Evolutionary conservation across 2,797 vertebrate genomes (phyloP).

Genomic region (Acipenser oxyrinchus): DNA sequence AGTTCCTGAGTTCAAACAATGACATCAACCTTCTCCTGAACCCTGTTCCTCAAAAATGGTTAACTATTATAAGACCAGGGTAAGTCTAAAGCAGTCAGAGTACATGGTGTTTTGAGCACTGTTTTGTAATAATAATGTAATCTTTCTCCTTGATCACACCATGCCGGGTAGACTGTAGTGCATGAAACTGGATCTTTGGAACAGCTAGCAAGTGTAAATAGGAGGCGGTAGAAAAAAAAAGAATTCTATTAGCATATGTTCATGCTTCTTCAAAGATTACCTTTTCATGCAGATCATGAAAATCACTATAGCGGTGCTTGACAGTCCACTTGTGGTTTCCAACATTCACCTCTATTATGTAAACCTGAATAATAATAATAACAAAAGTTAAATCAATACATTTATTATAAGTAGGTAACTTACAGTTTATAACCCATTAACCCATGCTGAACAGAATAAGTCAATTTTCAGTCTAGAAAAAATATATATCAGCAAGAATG

Average conservation of each 20-base stretch:
- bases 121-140: not conserved
- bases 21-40: too few species aligned
- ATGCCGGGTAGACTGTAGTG: not conserved
- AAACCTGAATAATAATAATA: slow-evolving; percentile 66
- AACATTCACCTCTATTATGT: slow-evolving; percentile 82
- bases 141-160: not conserved
- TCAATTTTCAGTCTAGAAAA: not conserved
- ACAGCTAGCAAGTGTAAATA: not conserved
- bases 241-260: not conserved
- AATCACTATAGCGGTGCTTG: slow-evolving; percentile 95
- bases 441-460: not conserved
- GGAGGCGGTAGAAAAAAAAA: not conserved
- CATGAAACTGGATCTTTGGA: not conserved
- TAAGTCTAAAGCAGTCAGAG: too few species aligned
- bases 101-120: too few species aligned
- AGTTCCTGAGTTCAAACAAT: too few species aligned
- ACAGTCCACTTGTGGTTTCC: slow-evolving; percentile 83
- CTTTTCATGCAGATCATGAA: slow-evolving; percentile 92
- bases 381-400: slow-evolving; percentile 5
- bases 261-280: slow-evolving; percentile 43
- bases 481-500: not conserved
- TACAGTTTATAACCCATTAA: not conserved
- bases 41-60: too few species aligned
- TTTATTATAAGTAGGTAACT: not conserved
- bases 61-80: too few species aligned